Evolutionary conservation across 2,797 vertebrate species (phyloP).

Genomic region (Mus minutoides): DNA sequence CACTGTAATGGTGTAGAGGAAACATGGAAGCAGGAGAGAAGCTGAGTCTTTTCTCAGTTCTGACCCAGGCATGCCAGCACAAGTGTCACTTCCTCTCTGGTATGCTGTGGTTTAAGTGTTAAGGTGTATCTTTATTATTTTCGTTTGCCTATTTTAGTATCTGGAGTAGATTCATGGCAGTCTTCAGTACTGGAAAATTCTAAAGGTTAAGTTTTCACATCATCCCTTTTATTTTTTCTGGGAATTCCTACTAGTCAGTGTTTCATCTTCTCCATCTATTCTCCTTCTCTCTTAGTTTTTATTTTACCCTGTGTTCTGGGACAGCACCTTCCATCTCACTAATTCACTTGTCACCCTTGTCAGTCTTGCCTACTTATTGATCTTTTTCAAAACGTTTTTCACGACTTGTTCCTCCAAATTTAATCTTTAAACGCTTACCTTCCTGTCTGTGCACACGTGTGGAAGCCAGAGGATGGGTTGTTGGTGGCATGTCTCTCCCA

Average conservation of each 20-base stretch:
- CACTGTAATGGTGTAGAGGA: neutral
- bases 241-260: neutral
- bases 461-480: neutral
- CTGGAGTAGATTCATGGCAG: neutral
- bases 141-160: neutral
- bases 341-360: neutral
- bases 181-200: neutral
- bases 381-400: neutral
- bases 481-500: neutral
- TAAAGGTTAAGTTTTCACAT: neutral
- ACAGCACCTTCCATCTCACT: neutral
- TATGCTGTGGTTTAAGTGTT: neutral
- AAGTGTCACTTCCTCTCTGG: neutral
- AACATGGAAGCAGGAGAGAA: neutral
- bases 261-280: neutral
- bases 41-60: neutral
- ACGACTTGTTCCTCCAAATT: neutral
- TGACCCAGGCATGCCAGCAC: neutral
- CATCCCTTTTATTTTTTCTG: neutral
- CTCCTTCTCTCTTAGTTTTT: neutral
- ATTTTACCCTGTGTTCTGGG: neutral
- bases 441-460: neutral
- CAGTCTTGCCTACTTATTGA: neutral
- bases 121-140: neutral
- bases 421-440: neutral